Conservation (phyloP, 1,140 invertebrate species). For the Orchestia grillus region DNA sequence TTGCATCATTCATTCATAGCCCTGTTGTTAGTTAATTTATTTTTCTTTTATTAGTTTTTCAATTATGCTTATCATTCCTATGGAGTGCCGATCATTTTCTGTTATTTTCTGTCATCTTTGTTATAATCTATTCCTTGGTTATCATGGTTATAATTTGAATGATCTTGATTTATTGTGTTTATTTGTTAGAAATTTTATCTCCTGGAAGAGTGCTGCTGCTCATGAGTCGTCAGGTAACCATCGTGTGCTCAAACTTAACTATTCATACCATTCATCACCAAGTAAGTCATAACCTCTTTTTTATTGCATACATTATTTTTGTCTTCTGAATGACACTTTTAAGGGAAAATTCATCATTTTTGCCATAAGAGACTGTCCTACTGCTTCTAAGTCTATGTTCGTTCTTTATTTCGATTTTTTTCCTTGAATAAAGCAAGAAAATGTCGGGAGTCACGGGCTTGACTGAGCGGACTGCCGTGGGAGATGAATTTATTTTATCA, state of each 20-base stretch:
- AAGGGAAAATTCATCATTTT: neutral
- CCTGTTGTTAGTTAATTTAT: neutral
- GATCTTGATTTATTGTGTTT: neutral
- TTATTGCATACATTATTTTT: neutral
- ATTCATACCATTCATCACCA: conserved; percentile 25
- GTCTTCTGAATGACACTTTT: neutral
- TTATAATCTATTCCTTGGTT: neutral
- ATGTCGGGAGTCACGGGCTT: neutral
- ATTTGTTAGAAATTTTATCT: neutral
- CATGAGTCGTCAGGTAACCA: neutral
- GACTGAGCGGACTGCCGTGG: neutral
- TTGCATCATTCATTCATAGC: neutral
- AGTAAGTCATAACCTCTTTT: neutral
- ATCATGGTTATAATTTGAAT: neutral
- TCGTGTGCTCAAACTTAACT: neutral
- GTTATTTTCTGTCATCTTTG: neutral
- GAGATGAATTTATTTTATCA: neutral
- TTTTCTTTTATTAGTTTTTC: neutral
- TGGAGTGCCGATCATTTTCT: neutral
- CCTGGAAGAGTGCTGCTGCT: neutral
- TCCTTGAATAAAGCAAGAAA: neutral
- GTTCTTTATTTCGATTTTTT: neutral
- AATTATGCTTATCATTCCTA: neutral
- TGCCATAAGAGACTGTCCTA: neutral
- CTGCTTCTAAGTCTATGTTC: neutral